These are phyloP conservation scores for Tachuris rubrigastra DNA, from an alignment of 2,113 vertebrate genomes.

Conservation along the genomic window DNA sequence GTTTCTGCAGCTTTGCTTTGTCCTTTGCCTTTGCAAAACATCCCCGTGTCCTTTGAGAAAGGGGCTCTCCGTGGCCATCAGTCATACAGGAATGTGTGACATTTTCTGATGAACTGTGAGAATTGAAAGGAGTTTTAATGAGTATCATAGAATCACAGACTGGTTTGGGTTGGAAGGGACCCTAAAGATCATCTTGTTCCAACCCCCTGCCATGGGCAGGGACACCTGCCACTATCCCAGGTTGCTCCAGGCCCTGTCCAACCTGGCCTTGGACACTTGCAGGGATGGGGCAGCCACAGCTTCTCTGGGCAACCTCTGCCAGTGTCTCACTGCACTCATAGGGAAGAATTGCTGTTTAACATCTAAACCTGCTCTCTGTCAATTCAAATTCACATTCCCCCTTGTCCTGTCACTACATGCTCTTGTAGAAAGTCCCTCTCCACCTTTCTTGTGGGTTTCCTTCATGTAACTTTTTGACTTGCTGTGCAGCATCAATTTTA, in stretches of 20 bases:
- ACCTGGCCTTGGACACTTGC: neutral
- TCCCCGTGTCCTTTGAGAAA: neutral
- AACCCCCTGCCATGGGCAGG: too few relatives aligned
- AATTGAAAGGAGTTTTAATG: neutral
- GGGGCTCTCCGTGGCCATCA: neutral
- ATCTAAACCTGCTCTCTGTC: neutral
- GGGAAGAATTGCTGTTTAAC: neutral
- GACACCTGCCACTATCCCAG: neutral
- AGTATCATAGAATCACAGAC: neutral
- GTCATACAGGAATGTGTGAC: neutral
- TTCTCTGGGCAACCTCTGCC: neutral
- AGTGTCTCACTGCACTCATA: neutral
- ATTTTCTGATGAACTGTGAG: neutral
- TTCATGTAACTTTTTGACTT: neutral
- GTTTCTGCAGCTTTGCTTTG: neutral
- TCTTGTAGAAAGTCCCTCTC: neutral
- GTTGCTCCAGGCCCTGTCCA: rapidly evolving
- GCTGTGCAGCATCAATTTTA: neutral
- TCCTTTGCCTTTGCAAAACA: neutral
- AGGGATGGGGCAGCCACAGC: neutral
- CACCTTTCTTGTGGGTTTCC: neutral
- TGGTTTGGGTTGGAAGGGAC: neutral
- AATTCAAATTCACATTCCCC: neutral
- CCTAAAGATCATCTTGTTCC: neutral
- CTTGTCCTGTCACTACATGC: neutral